Evolutionary conservation across 2,888 invertebrate species (phyloP).

Genomic region (Ornithoptera priamus): DNA sequence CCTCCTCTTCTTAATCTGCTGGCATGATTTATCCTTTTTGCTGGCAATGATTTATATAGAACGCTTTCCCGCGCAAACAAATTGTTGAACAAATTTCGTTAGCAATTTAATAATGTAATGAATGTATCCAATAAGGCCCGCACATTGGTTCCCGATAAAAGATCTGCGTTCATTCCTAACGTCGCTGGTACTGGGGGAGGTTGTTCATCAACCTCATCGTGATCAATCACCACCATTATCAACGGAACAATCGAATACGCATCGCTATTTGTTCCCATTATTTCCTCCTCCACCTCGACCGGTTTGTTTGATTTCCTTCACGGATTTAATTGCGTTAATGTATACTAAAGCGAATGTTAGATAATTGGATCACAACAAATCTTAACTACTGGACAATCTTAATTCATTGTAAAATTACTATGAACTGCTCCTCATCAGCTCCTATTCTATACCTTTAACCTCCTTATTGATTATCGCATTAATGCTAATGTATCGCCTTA

Average conservation of each 20-base stretch:
- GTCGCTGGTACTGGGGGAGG: slow-evolving; percentile 9
- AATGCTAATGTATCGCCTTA: no score
- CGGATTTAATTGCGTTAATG: slow-evolving; percentile 2
- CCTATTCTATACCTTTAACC: no score
- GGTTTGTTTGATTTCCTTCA: slow-evolving; percentile 5
- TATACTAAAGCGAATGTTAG: neutral
- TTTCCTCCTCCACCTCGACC: neutral
- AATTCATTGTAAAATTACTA: no score
- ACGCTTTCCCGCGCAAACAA: no score
- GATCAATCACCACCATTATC: slow-evolving; percentile 23
- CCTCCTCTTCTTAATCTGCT: no score
- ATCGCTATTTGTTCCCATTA: slow-evolving; percentile 12
- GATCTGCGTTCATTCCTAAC: slow-evolving; percentile 13
- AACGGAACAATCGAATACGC: slow-evolving; percentile 26
- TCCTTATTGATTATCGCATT: no score
- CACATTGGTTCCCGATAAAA: slow-evolving; percentile 22
- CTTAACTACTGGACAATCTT: no score
- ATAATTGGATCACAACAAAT: no score
- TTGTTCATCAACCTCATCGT: slow-evolving; percentile 21
- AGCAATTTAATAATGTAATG: slow-evolving; percentile 14
- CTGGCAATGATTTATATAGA: no score
- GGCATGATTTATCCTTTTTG: no score
- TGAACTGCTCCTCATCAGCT: no score
- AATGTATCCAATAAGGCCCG: slow-evolving; percentile 20
- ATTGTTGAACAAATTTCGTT: neutral